Evolutionary conservation across 2,888 invertebrate species (phyloP).

Genomic region (Pristionchus arcanus): DNA sequence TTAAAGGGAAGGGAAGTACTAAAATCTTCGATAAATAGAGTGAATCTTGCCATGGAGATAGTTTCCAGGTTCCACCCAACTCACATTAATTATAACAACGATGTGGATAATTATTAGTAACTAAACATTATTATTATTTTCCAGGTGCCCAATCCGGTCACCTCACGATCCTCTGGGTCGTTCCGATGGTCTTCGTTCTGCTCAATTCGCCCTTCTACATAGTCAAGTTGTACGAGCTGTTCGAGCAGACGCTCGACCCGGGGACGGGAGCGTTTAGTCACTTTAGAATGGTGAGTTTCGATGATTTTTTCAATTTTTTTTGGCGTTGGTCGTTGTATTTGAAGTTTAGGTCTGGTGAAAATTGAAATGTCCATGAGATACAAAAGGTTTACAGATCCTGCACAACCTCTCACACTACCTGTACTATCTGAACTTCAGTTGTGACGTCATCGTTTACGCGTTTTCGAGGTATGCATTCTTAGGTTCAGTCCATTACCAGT

Average conservation of each 20-base stretch:
- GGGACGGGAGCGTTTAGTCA: background rate
- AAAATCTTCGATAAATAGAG: too few relatives aligned
- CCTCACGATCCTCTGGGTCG: conserved; percentile 74
- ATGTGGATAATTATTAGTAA: too few relatives aligned
- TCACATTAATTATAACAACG: too few relatives aligned
- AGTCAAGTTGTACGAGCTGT: conserved; percentile 63
- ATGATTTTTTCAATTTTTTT: too few relatives aligned
- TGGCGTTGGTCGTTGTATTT: too few relatives aligned
- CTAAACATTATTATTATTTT: background rate
- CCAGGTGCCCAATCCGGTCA: background rate
- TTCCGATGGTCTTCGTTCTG: conserved; percentile 77
- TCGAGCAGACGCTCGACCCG: background rate
- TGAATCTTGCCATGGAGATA: too few relatives aligned
- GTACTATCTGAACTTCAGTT: conserved; percentile 77
- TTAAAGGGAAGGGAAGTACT: too few relatives aligned
- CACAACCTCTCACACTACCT: conserved; percentile 77
- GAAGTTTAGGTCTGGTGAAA: background rate
- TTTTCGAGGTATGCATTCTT: conserved; percentile 79
- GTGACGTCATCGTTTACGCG: conserved; percentile 78
- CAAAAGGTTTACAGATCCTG: conserved; percentile 60
- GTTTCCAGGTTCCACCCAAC: background rate
- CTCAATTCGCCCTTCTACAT: conserved; percentile 78
- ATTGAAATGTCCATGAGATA: background rate
- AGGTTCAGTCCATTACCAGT: background rate
- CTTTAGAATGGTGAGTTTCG: conserved; percentile 1